phyloP scores from a whole-genome alignment of 2,888 invertebrate genomes.

The Drosophila greeni region DNA sequence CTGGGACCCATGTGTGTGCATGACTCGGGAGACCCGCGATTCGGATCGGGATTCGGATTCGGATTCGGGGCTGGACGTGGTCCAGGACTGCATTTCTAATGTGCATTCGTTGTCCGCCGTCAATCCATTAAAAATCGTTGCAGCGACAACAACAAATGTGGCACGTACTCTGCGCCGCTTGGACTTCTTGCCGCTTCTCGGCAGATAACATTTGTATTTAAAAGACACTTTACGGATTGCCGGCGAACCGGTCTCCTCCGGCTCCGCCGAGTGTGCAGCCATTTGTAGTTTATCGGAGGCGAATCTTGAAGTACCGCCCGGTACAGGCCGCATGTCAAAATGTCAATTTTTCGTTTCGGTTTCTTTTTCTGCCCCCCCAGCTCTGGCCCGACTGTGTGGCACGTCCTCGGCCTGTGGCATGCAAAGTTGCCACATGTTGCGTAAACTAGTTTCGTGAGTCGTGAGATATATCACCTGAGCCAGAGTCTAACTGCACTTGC shows the following conservation, averaged over 20 bases:
- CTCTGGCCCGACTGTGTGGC: constrained; percentile 38
- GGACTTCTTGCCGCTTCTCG: constrained; percentile 15
- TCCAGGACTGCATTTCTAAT: constrained; percentile 57
- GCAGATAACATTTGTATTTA: constrained; percentile 69
- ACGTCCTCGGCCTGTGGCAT: constrained; percentile 59
- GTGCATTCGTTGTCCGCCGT: constrained; percentile 68
- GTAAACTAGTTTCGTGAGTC: constrained; percentile 67
- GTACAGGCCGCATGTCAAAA: constrained; percentile 63
- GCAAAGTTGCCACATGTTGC: constrained; percentile 73
- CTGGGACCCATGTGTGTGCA: constrained; percentile 51
- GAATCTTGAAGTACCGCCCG: constrained; percentile 66
- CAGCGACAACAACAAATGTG: constrained; percentile 61
- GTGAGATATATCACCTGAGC: constrained; percentile 69
- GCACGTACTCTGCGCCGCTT: constrained; percentile 52
- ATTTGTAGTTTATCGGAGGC: constrained; percentile 67
- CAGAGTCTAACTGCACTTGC: constrained; percentile 56
- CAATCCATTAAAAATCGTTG: constrained; percentile 68
- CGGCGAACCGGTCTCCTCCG: constrained; percentile 23
- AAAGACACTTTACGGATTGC: constrained; percentile 64
- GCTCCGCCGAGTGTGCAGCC: constrained; percentile 28
- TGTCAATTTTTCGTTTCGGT: constrained; percentile 61
- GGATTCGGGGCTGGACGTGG: constrained; percentile 17
- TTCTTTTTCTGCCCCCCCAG: constrained; percentile 5
- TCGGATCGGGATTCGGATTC: not conserved
- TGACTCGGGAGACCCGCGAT: constrained; percentile 47